A percentile compares a stretch with the other conserved stretches of the same genome.
Evolutionary conservation across 2,113 vertebrate species (phyloP).

Genomic region (Saguinus midas): DNA sequence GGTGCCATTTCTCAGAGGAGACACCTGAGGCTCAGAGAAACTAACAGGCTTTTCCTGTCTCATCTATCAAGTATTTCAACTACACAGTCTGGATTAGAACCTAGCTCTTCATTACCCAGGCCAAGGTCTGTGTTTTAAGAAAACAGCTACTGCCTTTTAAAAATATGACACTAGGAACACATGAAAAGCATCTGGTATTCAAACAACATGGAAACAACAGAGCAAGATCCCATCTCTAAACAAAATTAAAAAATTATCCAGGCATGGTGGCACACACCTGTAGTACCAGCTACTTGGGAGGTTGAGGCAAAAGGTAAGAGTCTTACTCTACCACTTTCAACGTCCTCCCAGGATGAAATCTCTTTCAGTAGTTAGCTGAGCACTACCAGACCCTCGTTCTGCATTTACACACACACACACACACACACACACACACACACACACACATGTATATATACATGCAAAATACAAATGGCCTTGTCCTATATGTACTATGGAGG

Average conservation of each 20-base stretch:
- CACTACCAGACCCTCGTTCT: neutral
- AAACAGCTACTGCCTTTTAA: neutral
- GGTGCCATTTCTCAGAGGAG: neutral
- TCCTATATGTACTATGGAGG: neutral
- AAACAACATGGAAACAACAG: neutral
- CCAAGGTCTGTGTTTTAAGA: neutral
- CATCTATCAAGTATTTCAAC: neutral
- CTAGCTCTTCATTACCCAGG: neutral
- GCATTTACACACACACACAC: neutral
- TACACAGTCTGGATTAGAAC: neutral
- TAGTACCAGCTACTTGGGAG: no score
- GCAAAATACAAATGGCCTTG: neutral
- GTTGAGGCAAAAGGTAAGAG: neutral
- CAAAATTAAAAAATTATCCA: no score
- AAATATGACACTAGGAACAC: neutral
- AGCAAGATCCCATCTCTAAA: no score
- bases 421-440: neutral
- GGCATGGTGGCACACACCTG: no score
- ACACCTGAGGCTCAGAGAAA: neutral
- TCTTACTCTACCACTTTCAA: neutral
- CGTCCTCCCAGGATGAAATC: neutral
- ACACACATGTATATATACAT: accelerated
- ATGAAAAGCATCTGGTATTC: neutral
- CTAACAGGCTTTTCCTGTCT: neutral
- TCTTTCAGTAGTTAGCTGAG: neutral